Base-by-base conservation (phyloP, 2,113 vertebrate species). In the Syngnathus floridae region DNA sequence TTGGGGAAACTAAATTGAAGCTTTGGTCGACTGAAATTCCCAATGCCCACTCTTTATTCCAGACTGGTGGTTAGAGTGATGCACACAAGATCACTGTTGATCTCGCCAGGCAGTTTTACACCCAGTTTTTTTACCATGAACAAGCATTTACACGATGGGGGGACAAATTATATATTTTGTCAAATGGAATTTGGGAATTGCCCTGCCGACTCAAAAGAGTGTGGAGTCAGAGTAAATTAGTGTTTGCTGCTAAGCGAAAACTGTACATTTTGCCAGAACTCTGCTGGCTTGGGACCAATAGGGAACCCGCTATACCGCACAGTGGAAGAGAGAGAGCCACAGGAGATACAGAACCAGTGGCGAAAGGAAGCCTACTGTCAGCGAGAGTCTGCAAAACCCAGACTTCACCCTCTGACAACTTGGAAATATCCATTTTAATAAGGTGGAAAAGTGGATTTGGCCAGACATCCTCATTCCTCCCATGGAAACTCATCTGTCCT, bases 151-250 rank as follows among this genome's bases (percentile, higher is more conserved):
- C 86, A 88, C 75, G 76, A 82, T 79, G 78, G 89, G 84, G 26
- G 76, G 79, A 84, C 84, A 90, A 91, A 90, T 90, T 81, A 89
- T 91, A 90, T 90, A 91, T 91, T 91, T 91, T 89, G 84, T 90
- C 86, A 92, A 90, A 88, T 91, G 90, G 82, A 88, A 83, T 73
- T 75, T 81, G 81, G 80, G 79, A 85, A 86, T 83, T 79, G 75
- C 69, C 78, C 82, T 80, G 81, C 74, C 71, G 78, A 79, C 80
- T 82, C 69, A 69, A 84, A 79, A 83, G 84, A 81, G 86, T 86
- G 86, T 86, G 77, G 77, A 82, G 86, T 88, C 88, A 88, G 87
- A 86, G 84, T 90, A 89, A 92, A 90, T 88, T 85, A 90, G 88
- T 75, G 80, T 69, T 74, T 67, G 86, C 72, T 38, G 72, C 77